phyloP scores from a whole-genome alignment of 1,140 invertebrate species.

The Diploscapter pachys region DNA sequence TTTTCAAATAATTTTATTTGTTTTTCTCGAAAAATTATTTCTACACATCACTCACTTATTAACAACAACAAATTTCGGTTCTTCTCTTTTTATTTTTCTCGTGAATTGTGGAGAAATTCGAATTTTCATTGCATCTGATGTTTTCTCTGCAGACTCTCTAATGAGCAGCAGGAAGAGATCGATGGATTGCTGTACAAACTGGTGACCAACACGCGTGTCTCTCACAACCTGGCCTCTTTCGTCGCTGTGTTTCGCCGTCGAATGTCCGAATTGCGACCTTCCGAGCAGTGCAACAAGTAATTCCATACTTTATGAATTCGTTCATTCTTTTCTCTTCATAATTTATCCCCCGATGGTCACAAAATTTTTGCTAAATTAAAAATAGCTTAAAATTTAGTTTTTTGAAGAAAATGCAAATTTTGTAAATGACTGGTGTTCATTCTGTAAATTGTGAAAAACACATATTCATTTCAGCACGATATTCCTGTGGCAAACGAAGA shows the following conservation, averaged over 20 bases:
- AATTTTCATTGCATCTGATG: too few species aligned
- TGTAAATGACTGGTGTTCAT: too few species aligned
- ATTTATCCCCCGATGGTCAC: too few species aligned
- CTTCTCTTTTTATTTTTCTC: too few species aligned
- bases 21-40: slow-evolving; percentile 67
- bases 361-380: background rate
- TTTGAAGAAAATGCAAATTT: slow-evolving; percentile 2
- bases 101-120: too few species aligned
- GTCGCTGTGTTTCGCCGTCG: slow-evolving; percentile 77
- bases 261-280: slow-evolving; percentile 74
- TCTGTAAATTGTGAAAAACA: too few species aligned
- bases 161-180: slow-evolving; percentile 75
- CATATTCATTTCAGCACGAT: slow-evolving; percentile 71
- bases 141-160: slow-evolving; percentile 58
- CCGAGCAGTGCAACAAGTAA: slow-evolving; percentile 81
- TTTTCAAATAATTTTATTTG: slow-evolving; percentile 6
- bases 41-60: too few species aligned
- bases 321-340: slow-evolving; percentile 28
- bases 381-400: slow-evolving; percentile 3
- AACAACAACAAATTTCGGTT: too few species aligned
- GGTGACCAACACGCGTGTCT: slow-evolving; percentile 74
- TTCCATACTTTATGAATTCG: background rate
- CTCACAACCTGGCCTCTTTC: slow-evolving; percentile 80
- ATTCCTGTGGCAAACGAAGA: slow-evolving; percentile 89
- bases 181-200: slow-evolving; percentile 73